Percentiles rank a stretch among this genome's conserved stretches.
These are phyloP conservation scores for Spodoptera frugiperda DNA, from an alignment of 1,140 invertebrate species.

Conservation along the genomic window DNA sequence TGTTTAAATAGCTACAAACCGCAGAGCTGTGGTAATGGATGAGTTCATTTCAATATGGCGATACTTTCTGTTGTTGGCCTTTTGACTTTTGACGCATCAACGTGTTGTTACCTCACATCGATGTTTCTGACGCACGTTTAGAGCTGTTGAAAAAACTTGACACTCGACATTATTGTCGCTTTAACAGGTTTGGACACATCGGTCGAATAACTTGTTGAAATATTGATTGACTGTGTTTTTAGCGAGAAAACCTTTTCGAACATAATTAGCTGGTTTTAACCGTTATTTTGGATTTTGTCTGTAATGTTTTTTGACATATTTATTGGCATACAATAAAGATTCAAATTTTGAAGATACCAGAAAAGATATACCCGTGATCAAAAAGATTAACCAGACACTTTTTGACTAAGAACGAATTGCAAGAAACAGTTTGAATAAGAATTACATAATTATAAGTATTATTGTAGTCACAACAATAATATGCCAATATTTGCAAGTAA, in stretches of 20 bases:
- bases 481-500: background rate
- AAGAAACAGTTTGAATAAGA: too few species aligned
- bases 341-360: background rate
- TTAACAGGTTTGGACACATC: conserved; percentile 1
- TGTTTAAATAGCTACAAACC: conserved; percentile 26
- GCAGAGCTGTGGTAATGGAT: conserved; percentile 16
- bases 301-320: too few species aligned
- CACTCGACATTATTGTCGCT: conserved; percentile 8
- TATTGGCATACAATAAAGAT: too few species aligned
- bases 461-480: too few species aligned
- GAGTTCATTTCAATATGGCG: conserved; percentile 19
- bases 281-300: too few species aligned
- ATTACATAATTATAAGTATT: too few species aligned
- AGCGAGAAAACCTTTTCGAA: background rate
- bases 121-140: conserved; percentile 6
- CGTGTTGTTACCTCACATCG: background rate
- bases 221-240: conserved; percentile 16
- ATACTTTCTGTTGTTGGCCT: conserved; percentile 36
- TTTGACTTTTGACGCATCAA: conserved; percentile 12
- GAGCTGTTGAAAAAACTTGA: conserved; percentile 16
- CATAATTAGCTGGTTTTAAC: too few species aligned
- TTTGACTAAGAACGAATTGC: too few species aligned
- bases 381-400: too few species aligned
- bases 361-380: too few species aligned
- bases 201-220: conserved; percentile 19